Evolutionary conservation across 2,888 invertebrate species (phyloP), one percentile per base, ranked within the genome.

Genomic region (Cerastis leucographa): DNA sequence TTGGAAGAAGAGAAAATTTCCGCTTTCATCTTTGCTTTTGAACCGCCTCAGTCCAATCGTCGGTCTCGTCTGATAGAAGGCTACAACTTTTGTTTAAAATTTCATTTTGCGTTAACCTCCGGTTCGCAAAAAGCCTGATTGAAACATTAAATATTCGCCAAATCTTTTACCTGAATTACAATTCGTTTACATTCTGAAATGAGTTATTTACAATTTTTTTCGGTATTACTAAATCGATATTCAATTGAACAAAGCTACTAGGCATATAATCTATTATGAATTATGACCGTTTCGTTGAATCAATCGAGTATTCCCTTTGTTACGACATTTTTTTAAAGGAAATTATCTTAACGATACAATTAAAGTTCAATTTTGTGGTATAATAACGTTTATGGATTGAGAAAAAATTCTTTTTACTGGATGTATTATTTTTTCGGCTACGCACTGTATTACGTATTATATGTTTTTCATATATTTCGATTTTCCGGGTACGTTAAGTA

Each of bases 21-120:
- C 76, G 85, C 76, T 80, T 3, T 46, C 44, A 42, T 12, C 40
- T 61, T 25, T 4, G 1, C 0, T 7, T 44, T 64, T 74, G 54
- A 3, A 78, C 73, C 74, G 44, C 40, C 4, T 56, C 61, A 64
- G 29, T 40, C 66, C 68, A 78, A 71, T 83, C 56, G 54, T 51
- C 61, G 44, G 14, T 67, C 78, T 78, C 65, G 54, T 29, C 71
- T 71, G 81, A 80, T 82, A 71, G 73, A 75, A 78, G 71, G 40
- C 69, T 80, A 80, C 72, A 83, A 81, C 84, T 84, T 85, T 85
- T 83, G 76, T 84, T 85, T 83, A 75, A 88, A 81, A 81, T 82
- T 74, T 76, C 59, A 73, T 83, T 86, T 83, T 19, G 59, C 73
- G 35, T 56, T 62, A 70, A 76, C 82, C 72, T 84, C 68, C 40